A percentile compares a stretch with the other conserved stretches of the same genome.
Conservation (phyloP, 1,140 invertebrate genomes). For the Pogonognathellus flavescens region DNA sequence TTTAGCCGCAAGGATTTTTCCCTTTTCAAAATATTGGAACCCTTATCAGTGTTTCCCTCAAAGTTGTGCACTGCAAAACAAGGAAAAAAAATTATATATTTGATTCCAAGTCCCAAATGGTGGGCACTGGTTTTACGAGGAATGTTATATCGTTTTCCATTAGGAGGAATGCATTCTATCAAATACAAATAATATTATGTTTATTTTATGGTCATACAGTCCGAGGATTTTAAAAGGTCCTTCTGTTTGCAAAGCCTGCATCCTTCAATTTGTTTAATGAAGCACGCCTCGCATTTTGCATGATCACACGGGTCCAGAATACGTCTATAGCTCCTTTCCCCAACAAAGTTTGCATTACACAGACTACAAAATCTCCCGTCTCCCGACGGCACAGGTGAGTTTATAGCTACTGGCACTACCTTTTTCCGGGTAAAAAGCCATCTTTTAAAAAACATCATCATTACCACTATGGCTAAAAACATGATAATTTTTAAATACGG, state of each 20-base stretch:
- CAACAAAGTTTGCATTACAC: conserved; percentile 69
- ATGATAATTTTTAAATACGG: too few species aligned
- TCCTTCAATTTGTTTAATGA: conserved; percentile 69
- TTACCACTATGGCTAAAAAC: too few species aligned
- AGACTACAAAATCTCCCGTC: conserved; percentile 68
- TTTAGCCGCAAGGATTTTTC: not conserved
- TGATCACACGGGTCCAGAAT: conserved; percentile 72
- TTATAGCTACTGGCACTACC: too few species aligned
- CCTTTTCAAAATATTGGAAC: not conserved
- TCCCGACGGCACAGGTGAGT: too few species aligned
- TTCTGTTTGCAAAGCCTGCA: conserved; percentile 69
- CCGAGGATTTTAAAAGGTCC: not conserved
- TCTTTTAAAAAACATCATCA: too few species aligned
- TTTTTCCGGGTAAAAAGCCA: too few species aligned
- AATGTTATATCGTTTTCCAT: too few species aligned
- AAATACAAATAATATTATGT: too few species aligned
- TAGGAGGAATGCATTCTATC: too few species aligned
- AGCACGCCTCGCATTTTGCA: conserved; percentile 71
- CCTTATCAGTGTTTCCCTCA: not conserved
- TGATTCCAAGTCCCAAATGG: not conserved
- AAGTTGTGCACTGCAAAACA: not conserved
- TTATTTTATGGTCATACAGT: too few species aligned
- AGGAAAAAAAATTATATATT: not conserved
- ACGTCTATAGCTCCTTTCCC: conserved; percentile 68
- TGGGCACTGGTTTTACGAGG: too few species aligned